A percentile compares a stretch with the other conserved stretches of the same genome.
phyloP scores from a whole-genome alignment of 2,113 vertebrate genomes.

The Barnardius zonarius region DNA sequence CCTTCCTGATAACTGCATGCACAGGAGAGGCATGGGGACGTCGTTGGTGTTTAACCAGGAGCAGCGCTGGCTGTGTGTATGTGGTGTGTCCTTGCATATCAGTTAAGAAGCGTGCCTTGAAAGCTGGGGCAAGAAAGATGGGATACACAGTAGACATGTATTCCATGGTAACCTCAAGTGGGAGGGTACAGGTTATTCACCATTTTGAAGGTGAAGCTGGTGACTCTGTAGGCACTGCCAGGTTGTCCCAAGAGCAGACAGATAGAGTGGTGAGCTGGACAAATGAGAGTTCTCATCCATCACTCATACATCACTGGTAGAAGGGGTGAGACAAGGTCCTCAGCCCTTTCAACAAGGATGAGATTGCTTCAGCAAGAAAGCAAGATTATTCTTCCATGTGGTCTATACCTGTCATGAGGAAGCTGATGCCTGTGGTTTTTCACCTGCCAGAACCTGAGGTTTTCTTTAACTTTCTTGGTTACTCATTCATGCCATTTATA shows the following conservation, averaged over 20 bases:
- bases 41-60: neutral
- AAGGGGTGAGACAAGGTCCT: neutral
- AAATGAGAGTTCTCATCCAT: neutral
- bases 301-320: neutral
- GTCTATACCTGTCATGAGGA: neutral
- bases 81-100: neutral
- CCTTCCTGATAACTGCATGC: neutral
- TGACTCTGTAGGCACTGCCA: neutral
- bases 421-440: neutral
- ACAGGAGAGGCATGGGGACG: neutral
- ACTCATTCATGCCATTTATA: neutral
- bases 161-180: neutral
- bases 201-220: neutral
- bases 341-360: neutral
- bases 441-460: neutral
- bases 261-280: neutral
- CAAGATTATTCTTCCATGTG: neutral
- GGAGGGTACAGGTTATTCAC: neutral
- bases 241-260: neutral
- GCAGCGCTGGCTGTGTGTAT: fast-evolving
- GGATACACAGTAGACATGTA: neutral
- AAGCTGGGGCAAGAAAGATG: neutral
- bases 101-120: neutral
- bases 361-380: neutral
- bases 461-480: slow-evolving; percentile 31